phyloP scores from a whole-genome alignment of 2,113 vertebrate genomes.

The Hydropotes inermis region DNA sequence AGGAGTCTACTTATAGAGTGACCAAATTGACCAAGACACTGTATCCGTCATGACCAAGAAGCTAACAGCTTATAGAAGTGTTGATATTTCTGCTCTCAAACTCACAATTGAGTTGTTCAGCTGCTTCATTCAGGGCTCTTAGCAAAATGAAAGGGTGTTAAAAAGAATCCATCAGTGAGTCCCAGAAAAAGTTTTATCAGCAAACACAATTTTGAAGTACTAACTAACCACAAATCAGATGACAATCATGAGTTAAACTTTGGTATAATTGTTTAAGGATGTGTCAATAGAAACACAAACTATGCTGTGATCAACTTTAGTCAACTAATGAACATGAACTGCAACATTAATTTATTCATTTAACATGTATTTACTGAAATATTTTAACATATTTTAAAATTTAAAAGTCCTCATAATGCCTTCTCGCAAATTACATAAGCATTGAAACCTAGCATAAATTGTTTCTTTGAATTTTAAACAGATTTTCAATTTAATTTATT shows the following conservation, averaged over 20 bases:
- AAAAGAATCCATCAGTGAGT: background rate
- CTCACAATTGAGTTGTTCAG: background rate
- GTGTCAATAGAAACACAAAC: background rate
- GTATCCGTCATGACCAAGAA: background rate
- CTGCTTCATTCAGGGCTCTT: conserved; percentile 20
- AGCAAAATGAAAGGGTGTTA: background rate
- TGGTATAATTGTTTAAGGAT: background rate
- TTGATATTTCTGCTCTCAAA: conserved; percentile 39
- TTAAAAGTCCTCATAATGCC: background rate
- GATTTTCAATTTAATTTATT: conserved; percentile 23
- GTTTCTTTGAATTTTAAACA: conserved; percentile 29
- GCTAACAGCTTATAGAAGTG: background rate
- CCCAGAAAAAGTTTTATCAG: background rate
- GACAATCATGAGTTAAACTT: background rate
- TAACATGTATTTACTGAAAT: background rate
- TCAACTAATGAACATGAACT: background rate
- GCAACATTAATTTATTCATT: background rate
- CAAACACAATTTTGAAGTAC: background rate
- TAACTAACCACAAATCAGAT: background rate
- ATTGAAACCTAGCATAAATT: background rate
- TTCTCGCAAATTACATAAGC: background rate
- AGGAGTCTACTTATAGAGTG: background rate
- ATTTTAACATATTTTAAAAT: background rate
- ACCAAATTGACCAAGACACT: background rate
- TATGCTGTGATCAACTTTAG: background rate